Percentiles rank a stretch among this genome's conserved stretches.
phyloP scores from a whole-genome alignment of 2,888 invertebrate genomes.

The Tetramorium bicarinatum region DNA sequence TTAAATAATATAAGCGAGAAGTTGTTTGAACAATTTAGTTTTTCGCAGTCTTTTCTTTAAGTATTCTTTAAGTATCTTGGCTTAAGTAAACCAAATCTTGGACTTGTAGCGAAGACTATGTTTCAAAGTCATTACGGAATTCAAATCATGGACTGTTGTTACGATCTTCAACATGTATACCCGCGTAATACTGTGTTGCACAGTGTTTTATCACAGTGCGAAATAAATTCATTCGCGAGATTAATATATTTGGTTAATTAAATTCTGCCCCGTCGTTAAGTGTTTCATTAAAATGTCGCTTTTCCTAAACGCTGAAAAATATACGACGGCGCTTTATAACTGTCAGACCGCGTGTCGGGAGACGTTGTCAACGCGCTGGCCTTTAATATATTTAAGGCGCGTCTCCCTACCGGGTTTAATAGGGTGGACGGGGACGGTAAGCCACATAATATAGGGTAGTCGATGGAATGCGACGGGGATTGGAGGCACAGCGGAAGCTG shows the following conservation, averaged over 20 bases:
- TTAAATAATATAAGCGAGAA: background rate
- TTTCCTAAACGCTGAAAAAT: conserved; percentile 23
- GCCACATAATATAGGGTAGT: conserved; percentile 54
- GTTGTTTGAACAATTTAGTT: background rate
- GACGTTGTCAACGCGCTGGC: conserved; percentile 29
- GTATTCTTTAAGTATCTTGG: too few species aligned
- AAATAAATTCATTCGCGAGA: background rate
- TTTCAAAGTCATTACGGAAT: background rate
- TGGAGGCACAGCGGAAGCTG: conserved; percentile 63
- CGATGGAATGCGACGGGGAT: conserved; percentile 54
- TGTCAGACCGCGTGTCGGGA: background rate
- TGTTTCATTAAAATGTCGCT: conserved; percentile 15
- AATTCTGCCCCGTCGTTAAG: background rate
- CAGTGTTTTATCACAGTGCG: background rate
- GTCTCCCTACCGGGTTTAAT: conserved; percentile 48
- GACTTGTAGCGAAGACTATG: background rate
- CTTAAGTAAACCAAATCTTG: background rate
- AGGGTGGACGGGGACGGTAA: conserved; percentile 35
- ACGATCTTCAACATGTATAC: background rate
- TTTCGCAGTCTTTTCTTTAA: background rate
- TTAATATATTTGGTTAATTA: conserved; percentile 10
- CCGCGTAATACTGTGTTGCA: background rate
- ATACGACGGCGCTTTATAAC: background rate
- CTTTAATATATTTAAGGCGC: conserved; percentile 40
- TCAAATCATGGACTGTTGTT: background rate